Evolutionary conservation across 92 coral and sea anemone genomes (phyloP), one percentile per base, ranked within the genome.

Genomic region (Porites cylindrica): DNA sequence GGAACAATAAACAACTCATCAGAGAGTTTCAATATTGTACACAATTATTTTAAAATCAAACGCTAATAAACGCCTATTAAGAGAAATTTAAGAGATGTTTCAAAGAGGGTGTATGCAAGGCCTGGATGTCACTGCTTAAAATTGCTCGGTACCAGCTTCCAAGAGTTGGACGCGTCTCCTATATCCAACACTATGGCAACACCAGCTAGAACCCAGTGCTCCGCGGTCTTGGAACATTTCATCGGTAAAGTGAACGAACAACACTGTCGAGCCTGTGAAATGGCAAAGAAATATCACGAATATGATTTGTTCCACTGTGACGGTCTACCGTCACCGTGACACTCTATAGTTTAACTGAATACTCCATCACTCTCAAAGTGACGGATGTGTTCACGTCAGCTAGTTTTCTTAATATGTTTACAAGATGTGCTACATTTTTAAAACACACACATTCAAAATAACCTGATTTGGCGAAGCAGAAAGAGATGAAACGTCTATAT

Each of bases 111-210:
- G 7, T 38, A 51, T 24, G 18, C 23, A 70, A 59, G 7, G 54
- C 43, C 58, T 82, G 54, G 21, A 75, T 43, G 47, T 83, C 56
- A 83, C 56, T 74, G 79, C 62, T 72, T 83, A 16, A 21, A n/a
- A 64, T 20, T 83, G 64, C 75, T 82, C 14, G 91, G 93, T 38
- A 90, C 75, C 85, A 95, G 86, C 90, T 95, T 93, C 98, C 99
- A 95, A 59, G 98, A 90, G 76, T 88, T 89, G 14, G 64, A 72
- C 63, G 91, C 79, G 74, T 96, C 95, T 56, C 99, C 99, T 53
- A 97, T 91, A 75, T 96, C 98, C 68, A 95, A 77, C 18, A 96
- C 84, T 63, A 96, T 86, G 85, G 99, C 99, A 24, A 94, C 93
- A 60, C 96, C 94, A 68, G 93, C 90, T 78, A 96, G 82, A 59